Base-by-base conservation (phyloP, 2,888 invertebrate species). In the Zaprionus bogoriensis region DNA sequence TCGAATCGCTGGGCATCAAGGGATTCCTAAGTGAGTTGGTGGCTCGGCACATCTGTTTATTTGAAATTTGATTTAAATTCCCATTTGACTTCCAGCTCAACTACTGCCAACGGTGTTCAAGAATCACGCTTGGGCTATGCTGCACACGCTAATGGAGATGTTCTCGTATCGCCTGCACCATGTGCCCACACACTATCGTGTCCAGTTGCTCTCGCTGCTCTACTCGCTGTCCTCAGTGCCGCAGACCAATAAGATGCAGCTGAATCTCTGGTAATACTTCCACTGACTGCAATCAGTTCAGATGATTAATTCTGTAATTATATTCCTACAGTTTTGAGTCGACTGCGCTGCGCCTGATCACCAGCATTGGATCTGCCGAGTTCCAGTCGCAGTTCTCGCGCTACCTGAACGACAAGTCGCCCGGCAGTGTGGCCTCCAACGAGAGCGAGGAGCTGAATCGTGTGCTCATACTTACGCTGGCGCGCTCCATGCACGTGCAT, bases 91-190 rank as follows among this genome's bases (percentile, higher is more conserved):
- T 62, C 0, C 25, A 96, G 96, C 94, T 88, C 97, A 98, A 91
- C 91, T 98, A 39, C 91, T 99, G 71, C 98, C 98, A 0, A 96
- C 95, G 22, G 98, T 98, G 32, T 97, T 97, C 89, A 97, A 97
- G 90, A 95, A 95, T 10, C 97, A 98, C 81, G 97, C 97, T 0
- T 98, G 98, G 98, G 97, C 97, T 19, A 98, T 97, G 54, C 92
- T 99, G n/a, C 98, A 98, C 89, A 98, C 98, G 0, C 92, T 99
- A 30, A 90, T 99, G 86, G 98, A 99, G 91, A 98, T 99, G 98
- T 98, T 98, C 90, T 97, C 97, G 64, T 98, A 98, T 89, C 93
- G 99, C 42, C 95, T 99, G 91, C 98, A 98, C 90, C 98, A 99
- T 90, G 98, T 98, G 74, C 98, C 98, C 86, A 97, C 98, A 0